phyloP scores from a whole-genome alignment of 1,140 invertebrate genomes.

The Nasonia giraulti region DNA sequence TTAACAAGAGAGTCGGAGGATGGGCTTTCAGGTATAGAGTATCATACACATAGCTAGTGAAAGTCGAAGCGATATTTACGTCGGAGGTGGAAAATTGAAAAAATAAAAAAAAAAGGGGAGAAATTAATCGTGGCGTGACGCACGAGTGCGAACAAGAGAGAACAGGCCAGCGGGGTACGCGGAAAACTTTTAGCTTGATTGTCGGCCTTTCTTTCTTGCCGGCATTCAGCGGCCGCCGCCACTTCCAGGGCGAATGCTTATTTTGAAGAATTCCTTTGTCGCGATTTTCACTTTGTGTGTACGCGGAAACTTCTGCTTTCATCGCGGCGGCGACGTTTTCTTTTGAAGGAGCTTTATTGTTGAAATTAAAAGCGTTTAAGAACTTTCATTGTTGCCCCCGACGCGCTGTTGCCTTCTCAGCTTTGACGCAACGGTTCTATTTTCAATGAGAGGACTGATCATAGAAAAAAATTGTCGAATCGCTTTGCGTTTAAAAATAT shows the following conservation, averaged over 20 bases:
- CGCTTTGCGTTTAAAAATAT: too few species aligned
- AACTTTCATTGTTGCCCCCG: neutral
- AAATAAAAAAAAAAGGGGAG: too few species aligned
- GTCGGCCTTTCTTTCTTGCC: neutral
- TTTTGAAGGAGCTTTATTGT: neutral
- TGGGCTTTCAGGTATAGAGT: too few species aligned
- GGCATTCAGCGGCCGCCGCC: neutral
- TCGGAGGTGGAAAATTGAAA: too few species aligned
- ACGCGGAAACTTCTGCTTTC: neutral
- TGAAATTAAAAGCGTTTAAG: neutral
- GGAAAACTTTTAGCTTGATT: conserved; percentile 10
- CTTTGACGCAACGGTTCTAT: too few species aligned
- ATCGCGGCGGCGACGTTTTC: neutral
- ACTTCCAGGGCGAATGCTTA: neutral
- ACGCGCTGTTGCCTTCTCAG: too few species aligned
- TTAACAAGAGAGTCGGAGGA: too few species aligned
- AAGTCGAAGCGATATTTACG: neutral
- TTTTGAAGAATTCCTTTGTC: neutral
- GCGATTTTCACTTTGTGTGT: neutral
- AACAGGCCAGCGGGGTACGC: neutral
- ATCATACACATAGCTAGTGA: neutral
- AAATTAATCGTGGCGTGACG: too few species aligned
- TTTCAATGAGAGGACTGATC: too few species aligned
- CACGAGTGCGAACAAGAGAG: too few species aligned
- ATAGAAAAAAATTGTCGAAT: too few species aligned